Evolutionary conservation across 30 jellyfish, hydroid and myxozoan genomes (phyloP).

Genomic region (Chironex yamaguchii): DNA sequence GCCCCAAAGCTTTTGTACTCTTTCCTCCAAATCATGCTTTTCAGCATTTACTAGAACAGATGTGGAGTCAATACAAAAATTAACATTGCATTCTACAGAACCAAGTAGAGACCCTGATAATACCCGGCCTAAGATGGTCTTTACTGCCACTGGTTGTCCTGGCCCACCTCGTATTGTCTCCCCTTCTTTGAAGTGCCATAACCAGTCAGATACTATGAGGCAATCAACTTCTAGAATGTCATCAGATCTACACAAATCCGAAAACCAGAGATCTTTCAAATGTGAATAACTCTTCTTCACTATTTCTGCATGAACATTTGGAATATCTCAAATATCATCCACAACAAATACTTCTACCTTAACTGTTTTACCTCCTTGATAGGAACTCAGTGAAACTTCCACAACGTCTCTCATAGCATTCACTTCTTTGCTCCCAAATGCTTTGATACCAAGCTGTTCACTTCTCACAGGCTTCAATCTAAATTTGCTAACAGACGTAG

Average conservation of each 20-base stretch:
- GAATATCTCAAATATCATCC: background rate
- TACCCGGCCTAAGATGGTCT: constrained; percentile 30
- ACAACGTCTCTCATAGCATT: background rate
- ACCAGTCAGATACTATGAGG: constrained; percentile 11
- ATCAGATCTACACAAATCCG: constrained; percentile 18
- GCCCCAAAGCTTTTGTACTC: constrained; percentile 42
- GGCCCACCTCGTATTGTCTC: constrained; percentile 20
- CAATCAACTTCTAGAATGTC: constrained; percentile 16
- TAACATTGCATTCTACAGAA: background rate
- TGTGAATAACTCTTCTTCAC: constrained; percentile 1
- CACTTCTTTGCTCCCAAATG: background rate
- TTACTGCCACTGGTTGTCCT: constrained; percentile 28
- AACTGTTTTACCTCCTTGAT: background rate
- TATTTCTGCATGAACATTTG: constrained; percentile 5
- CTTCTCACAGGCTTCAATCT: background rate
- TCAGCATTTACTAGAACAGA: too few relatives aligned
- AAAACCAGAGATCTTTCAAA: background rate
- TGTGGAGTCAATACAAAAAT: background rate
- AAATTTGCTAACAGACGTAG: background rate
- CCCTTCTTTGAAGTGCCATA: background rate
- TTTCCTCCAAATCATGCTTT: too few relatives aligned
- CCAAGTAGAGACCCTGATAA: constrained; percentile 26
- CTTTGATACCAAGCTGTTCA: background rate
- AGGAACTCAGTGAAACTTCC: background rate
- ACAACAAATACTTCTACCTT: constrained; percentile 17